Base-by-base conservation (phyloP, 2,797 vertebrate species). In the Alauda arvensis region DNA sequence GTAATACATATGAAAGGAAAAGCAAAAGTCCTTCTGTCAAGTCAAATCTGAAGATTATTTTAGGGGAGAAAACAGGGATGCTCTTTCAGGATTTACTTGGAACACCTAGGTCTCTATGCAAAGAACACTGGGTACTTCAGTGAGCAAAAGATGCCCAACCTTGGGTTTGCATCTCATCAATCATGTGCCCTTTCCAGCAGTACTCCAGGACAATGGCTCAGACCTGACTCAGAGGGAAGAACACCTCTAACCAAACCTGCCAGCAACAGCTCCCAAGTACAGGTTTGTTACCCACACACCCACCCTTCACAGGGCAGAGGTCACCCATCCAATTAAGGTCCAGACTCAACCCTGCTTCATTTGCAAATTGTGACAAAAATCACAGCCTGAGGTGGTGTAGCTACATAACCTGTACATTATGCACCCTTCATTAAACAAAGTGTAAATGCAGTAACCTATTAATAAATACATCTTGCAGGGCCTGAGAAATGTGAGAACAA, bases 401-500 rank as follows among this genome's bases (percentile, higher is more conserved):
- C 60, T 72, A 21, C 37, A n/a, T 26, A 53, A 52, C 57, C 46
- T 68, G 63, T 11, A 77, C n/a, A 28, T 83, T 88, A 88, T 52
- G 37, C 25, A 85, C 39, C 40, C 79, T 92, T 48, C 80, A 89
- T 77, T 76, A 89, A 78, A 81, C 60, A 68, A 85, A 79, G 63
- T 45, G n/a, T 46, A 88, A 87, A 87, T 49, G 86, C 43, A 91
- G 85, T 34, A 87, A 71, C 26, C 74, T 72, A 59, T 77, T 79
- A 92, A 85, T 51, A 55, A 72, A 88, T 76, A 72, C 53, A 76
- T 78, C 53, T 92, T 83, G 77, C 63, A 77, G 56, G 68, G 45
- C 49, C 89, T 48, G 52, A 87, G 87, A 92, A 89, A 85, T 70
- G 52, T 89, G 84, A 89, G 91, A 94, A 91, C 68, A 94, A 94